A percentile compares a stretch with the other conserved stretches of the same genome.
phyloP scores from a whole-genome alignment of 2,797 vertebrate genomes.

The Bovichtus variegatus region DNA sequence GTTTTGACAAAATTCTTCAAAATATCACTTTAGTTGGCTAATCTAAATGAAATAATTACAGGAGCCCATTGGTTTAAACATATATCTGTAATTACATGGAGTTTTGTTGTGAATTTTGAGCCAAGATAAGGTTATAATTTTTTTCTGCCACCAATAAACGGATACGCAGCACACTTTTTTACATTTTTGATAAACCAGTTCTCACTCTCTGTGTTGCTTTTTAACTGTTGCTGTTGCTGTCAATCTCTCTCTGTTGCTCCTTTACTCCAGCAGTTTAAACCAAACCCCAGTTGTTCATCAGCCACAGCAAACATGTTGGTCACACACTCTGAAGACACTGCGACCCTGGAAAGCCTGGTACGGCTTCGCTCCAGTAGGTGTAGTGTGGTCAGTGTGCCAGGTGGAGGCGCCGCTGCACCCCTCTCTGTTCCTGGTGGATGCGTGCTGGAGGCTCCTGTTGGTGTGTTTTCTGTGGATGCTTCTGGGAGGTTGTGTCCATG shows the following conservation, averaged over 20 bases:
- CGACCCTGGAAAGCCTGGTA: slow-evolving; percentile 35
- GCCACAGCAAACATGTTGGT: slow-evolving; percentile 5
- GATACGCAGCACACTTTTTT: too few relatives aligned
- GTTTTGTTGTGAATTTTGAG: too few relatives aligned
- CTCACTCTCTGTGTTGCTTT: not conserved
- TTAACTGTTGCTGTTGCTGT: not conserved
- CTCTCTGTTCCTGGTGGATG: slow-evolving; percentile 39
- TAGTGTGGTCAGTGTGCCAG: slow-evolving; percentile 74
- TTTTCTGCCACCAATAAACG: too few relatives aligned
- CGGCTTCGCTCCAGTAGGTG: slow-evolving; percentile 45
- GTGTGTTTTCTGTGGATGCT: slow-evolving; percentile 60
- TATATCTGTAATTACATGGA: too few relatives aligned
- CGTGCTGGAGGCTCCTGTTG: slow-evolving; percentile 58
- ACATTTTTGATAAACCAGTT: not conserved
- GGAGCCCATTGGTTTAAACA: too few relatives aligned
- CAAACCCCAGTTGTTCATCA: not conserved
- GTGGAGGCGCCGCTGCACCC: slow-evolving; percentile 70
- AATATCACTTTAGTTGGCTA: too few relatives aligned
- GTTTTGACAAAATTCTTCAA: too few relatives aligned
- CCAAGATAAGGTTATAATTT: too few relatives aligned
- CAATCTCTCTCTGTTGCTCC: not conserved
- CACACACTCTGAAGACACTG: not conserved
- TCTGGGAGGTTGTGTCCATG: slow-evolving; percentile 46
- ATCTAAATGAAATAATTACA: too few relatives aligned
- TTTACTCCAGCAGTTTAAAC: not conserved